These are phyloP conservation scores for Megatriorchis doriae DNA, from an alignment of 2,113 vertebrate genomes.

Conservation along the genomic window DNA sequence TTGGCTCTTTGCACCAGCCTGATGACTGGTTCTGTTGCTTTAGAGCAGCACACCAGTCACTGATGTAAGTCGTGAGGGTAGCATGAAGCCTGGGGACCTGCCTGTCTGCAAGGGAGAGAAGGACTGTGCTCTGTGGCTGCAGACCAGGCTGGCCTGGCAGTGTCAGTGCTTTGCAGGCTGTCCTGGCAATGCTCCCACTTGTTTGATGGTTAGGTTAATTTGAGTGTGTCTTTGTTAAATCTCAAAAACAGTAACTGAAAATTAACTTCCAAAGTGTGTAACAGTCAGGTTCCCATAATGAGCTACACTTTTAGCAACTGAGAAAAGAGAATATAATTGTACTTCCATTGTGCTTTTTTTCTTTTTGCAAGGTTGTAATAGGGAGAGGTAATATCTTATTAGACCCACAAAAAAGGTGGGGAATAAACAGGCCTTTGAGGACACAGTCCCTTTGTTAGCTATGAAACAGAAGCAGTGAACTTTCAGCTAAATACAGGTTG, in stretches of 20 bases:
- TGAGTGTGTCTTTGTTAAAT: not conserved
- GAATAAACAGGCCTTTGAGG: not conserved
- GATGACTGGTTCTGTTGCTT: not conserved
- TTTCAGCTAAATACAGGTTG: not conserved
- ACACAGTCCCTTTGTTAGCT: not conserved
- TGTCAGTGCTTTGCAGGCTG: not conserved
- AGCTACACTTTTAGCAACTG: not conserved
- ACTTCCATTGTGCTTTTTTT: not conserved
- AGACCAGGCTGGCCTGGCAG: not conserved
- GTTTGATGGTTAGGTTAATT: not conserved
- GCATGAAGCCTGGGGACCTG: not conserved
- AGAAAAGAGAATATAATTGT: not conserved
- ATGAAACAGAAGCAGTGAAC: not conserved
- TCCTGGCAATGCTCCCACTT: not conserved
- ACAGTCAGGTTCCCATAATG: not conserved
- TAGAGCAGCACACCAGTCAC: not conserved
- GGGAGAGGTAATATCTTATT: not conserved
- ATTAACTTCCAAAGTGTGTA: not conserved
- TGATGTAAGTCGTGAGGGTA: not conserved
- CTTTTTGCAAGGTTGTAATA: not conserved
- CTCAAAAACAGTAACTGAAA: not conserved
- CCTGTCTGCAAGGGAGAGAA: not conserved
- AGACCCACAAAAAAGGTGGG: not conserved
- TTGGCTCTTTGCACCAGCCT: not conserved
- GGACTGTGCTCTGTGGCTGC: not conserved